Conservation (phyloP, 2,797 vertebrate genomes). For the Sciaenops ocellatus region DNA sequence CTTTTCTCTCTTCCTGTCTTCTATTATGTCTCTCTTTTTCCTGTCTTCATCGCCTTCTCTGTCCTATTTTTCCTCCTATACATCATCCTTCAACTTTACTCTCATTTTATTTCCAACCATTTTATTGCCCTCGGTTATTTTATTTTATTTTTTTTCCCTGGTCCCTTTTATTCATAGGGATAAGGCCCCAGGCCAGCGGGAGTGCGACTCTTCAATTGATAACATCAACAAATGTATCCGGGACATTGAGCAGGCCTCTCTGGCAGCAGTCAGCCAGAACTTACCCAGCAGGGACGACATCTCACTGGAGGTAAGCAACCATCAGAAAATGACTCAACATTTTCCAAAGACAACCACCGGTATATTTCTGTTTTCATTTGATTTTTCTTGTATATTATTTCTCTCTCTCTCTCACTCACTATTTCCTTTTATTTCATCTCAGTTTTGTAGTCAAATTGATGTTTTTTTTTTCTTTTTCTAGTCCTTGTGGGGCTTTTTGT, state of each 20-base stretch:
- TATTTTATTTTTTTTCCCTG: constrained; percentile 16
- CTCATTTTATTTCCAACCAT: constrained; percentile 32
- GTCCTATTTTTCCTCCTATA: background rate
- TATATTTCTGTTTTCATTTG: constrained; percentile 16
- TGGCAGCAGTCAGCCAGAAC: constrained; percentile 95
- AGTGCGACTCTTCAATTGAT: constrained; percentile 97
- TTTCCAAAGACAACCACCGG: background rate
- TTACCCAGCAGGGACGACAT: constrained; percentile 96
- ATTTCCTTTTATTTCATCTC: background rate
- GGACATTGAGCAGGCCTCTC: constrained; percentile 97
- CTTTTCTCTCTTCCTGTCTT: constrained; percentile 26
- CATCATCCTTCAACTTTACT: constrained; percentile 20
- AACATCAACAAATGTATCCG: constrained; percentile 97
- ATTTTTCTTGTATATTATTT: background rate
- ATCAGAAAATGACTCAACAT: constrained; percentile 14
- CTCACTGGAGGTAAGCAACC: constrained; percentile 92
- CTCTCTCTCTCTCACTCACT: background rate
- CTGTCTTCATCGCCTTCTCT: background rate
- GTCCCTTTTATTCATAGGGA: constrained; percentile 85
- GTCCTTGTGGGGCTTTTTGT: background rate
- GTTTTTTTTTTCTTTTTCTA: background rate
- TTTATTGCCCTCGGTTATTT: background rate
- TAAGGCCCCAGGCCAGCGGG: constrained; percentile 98
- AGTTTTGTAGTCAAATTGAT: background rate
- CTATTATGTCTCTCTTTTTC: background rate